Evolutionary conservation across 2,888 invertebrate species (phyloP).

Genomic region (Helleia helle): DNA sequence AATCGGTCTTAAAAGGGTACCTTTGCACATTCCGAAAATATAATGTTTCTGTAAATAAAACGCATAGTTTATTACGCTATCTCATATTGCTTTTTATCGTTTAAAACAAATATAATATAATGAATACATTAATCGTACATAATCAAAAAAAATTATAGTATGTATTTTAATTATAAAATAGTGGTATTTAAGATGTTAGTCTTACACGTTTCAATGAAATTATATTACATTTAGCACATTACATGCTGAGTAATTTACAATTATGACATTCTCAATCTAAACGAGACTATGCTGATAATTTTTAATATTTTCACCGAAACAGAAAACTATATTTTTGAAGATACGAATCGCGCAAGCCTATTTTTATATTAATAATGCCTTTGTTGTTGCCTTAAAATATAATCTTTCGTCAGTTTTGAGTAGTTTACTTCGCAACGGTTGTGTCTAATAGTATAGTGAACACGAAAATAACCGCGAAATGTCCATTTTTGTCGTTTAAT

Average conservation of each 20-base stretch:
- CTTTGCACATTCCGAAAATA: background rate
- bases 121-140: background rate
- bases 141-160: too few relatives aligned
- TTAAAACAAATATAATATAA: background rate
- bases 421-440: conserved; percentile 30
- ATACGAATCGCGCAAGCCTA: conserved; percentile 21
- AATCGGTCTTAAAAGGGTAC: background rate
- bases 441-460: conserved; percentile 42
- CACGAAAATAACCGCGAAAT: background rate
- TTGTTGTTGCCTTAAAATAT: conserved; percentile 43
- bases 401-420: conserved; percentile 36
- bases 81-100: background rate
- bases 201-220: too few relatives aligned
- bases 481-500: conserved; percentile 15
- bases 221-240: too few relatives aligned
- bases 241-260: too few relatives aligned
- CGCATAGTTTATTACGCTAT: conserved; percentile 1
- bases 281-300: too few relatives aligned
- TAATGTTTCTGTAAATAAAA: background rate
- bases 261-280: too few relatives aligned
- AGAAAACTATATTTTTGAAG: conserved; percentile 2
- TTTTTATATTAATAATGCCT: conserved; percentile 36
- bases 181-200: too few relatives aligned
- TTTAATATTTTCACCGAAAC: conserved; percentile 1
- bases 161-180: too few relatives aligned